Evolutionary conservation across 2,888 invertebrate species (phyloP), one percentile per base, ranked within the genome.

Genomic region (Drosophila bunnanda): DNA sequence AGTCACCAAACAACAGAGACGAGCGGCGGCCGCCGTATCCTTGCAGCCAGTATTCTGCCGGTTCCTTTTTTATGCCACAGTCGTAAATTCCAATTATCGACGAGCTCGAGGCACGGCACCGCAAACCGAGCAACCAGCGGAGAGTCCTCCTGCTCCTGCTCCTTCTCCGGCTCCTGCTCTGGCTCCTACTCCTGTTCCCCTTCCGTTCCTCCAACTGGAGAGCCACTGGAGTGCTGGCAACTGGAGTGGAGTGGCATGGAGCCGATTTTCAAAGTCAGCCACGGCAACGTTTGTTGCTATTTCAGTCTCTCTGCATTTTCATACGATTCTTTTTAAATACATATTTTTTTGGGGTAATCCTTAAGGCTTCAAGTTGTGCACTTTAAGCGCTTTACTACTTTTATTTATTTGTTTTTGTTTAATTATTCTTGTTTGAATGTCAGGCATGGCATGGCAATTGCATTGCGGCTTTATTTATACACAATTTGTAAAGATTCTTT

Each of bases 71-170:
- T 88, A 86, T 83, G 85, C 80, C 84, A 83, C 82, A 86, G 88
- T 88, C 85, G 85, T 86, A 88, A 86, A 86, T 88, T 86, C 85
- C 85, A 86, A 86, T 86, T 86, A 86, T 86, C 85, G 85, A 86
- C 88, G 70, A 86, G 78, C 86, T 88, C 82, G 75, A 73, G 75
- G 79, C 85, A 83, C 83, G 80, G 83, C 72, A 70, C 64, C 62
- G 53, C 55, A 60, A 66, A 39, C 53, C 57, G 65, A 44, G 66
- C 44, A 59, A 60, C 48, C 28, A 55, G 76, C 50, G 43, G 38
- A 46, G 48, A 22, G 50, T 50, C 32, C 50, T 50, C 32, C 50
- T 50, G 32, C 50, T 25, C 22, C 25, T 8, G 22, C 43, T 48
- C 30, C 30, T 13, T 10, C 46, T 46, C 44, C 25, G 2, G 4